Evolutionary conservation across 1,140 invertebrate species (phyloP), one percentile per base, ranked within the genome.

Genomic region (Chelonus insularis): DNA sequence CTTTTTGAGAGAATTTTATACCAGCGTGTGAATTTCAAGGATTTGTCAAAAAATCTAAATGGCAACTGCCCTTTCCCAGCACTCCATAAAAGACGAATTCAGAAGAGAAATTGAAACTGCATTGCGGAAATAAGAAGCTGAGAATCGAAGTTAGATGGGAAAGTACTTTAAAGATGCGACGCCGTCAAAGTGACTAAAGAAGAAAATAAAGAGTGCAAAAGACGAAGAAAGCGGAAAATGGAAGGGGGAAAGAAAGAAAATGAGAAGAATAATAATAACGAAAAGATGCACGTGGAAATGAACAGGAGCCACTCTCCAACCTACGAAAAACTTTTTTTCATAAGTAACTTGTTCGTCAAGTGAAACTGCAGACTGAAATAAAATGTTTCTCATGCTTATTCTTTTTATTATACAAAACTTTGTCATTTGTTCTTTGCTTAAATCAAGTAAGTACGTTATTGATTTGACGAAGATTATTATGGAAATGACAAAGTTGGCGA

Each of bases 31-130:
- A 50, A 62, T 62, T 59, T 18, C 41, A 11, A 7, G 39, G 23
- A 54, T 62, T 48, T 56, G 45, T 56, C 60, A 29, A 56, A 56
- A 62, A 55, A 56, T 62, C 47, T 50, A 50, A 50, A 50, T 16
- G 16, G 12, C 36, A 39, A 39, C 36, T 39, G 41, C 25, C 7
- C 25, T 29, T 29, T 29, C 25, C 25, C 25, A 29, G 25, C 7
- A 29, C 25, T 29, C 25, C 3, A n/a, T 9, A 37, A 37, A 9
- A 37, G 12, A n/a, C 12, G 36, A n/a, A 37, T 9, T 37, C 9
- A 12, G 12, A 37, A 12, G 8, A 12, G 36, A 37, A 37, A 37
- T 37, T 37, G 36, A 37, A 37, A 37, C 36, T 4, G 36, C 12
- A 37, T 9, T 37, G 36, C 36, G 36, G 36, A 37, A 37, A 37